Conservation (phyloP, 2,888 invertebrate genomes). For the Drosophila multiciliata region DNA sequence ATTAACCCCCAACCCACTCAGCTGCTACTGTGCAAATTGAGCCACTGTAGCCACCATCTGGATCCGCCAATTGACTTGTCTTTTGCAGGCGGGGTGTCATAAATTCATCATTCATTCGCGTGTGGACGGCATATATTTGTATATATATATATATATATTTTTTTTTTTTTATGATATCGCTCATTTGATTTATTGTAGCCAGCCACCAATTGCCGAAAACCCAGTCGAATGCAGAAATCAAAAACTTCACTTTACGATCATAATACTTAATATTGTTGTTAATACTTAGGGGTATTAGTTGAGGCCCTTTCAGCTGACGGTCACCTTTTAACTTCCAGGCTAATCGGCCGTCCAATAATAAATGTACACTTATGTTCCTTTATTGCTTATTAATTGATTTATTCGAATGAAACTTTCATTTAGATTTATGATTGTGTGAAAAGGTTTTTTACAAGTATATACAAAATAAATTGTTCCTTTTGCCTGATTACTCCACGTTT, state of each 20-base stretch:
- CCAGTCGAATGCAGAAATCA: slow-evolving; percentile 38
- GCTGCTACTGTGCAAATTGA: slow-evolving; percentile 68
- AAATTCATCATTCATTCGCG: slow-evolving; percentile 76
- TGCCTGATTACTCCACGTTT: slow-evolving; percentile 2
- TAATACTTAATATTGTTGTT: slow-evolving; percentile 26
- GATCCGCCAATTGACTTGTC: slow-evolving; percentile 47
- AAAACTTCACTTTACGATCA: slow-evolving; percentile 20
- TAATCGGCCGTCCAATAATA: slow-evolving; percentile 45
- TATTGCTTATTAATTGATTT: slow-evolving; percentile 68
- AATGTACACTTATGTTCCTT: slow-evolving; percentile 25
- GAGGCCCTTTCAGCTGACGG: slow-evolving; percentile 10
- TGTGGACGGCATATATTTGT: slow-evolving; percentile 26
- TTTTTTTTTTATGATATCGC: slow-evolving; percentile 59
- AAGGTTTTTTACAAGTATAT: slow-evolving; percentile 59
- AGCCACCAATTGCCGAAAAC: slow-evolving; percentile 54
- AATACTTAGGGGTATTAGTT: slow-evolving; percentile 14
- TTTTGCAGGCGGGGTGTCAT: slow-evolving; percentile 58
- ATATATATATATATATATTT: slow-evolving; percentile 1
- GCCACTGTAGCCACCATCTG: slow-evolving; percentile 48
- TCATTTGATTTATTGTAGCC: slow-evolving; percentile 64
- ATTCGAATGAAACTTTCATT: slow-evolving; percentile 53
- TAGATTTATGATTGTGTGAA: slow-evolving; percentile 74
- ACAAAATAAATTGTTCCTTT: slow-evolving; percentile 7
- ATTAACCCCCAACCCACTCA: background rate
- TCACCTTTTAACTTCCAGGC: slow-evolving; percentile 47